phyloP scores from a whole-genome alignment of 2,113 vertebrate genomes.

The Pterophyllum scalare region DNA sequence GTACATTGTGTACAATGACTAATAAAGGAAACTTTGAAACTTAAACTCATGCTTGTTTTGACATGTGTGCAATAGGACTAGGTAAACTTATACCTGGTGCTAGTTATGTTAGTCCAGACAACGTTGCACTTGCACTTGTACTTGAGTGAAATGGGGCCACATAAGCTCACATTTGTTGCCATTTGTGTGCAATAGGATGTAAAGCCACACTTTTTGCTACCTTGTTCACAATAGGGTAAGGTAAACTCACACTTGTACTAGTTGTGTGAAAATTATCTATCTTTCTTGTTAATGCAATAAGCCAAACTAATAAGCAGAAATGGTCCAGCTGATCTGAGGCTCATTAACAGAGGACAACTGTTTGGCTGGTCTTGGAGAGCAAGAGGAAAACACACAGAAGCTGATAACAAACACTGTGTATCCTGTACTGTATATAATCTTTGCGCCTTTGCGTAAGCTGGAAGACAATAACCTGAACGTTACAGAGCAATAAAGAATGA shows the following conservation, averaged over 20 bases:
- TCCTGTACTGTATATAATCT: neutral
- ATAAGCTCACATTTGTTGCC: neutral
- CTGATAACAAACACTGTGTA: neutral
- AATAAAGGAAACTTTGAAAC: too few species aligned
- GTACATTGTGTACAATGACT: too few species aligned
- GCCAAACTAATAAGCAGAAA: neutral
- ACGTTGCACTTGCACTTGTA: neutral
- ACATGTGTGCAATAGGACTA: neutral
- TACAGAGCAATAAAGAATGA: constrained; percentile 56
- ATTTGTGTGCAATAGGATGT: neutral
- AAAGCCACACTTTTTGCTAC: neutral
- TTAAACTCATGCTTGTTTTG: neutral
- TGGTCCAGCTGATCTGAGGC: neutral
- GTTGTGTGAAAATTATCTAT: neutral
- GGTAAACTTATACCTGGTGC: too few species aligned
- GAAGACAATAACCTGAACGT: constrained; percentile 48
- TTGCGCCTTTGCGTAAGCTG: constrained; percentile 2
- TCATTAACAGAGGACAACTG: neutral
- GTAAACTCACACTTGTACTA: neutral
- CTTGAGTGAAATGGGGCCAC: neutral
- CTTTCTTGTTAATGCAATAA: neutral
- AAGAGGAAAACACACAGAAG: neutral
- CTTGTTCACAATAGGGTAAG: too few species aligned
- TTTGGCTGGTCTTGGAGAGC: neutral
- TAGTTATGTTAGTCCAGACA: too few species aligned